Base-by-base conservation (phyloP, 2,888 invertebrate species). In the Chalcis sispes region DNA sequence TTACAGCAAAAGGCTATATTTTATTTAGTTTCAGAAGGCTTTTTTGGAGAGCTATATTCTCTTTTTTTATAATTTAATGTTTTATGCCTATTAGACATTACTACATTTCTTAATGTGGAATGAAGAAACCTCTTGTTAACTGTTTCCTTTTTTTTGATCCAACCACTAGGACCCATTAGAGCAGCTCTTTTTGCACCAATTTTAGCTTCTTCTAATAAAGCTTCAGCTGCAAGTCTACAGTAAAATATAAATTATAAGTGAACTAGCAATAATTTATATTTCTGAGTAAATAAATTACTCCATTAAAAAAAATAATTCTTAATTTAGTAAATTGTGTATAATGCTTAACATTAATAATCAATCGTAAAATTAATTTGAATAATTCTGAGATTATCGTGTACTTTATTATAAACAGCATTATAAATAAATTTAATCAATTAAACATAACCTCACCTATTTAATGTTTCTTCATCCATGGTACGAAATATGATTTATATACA, bases 141-240 rank as follows among this genome's bases (percentile, higher is more conserved):
- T n/a, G 83, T 86, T 77, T 87, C 87, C 66, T 85, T 85, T 15
- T 87, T 87, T 79, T 87, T 89, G 13, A 87, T 76, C 88, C 88
- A 88, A 20, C 88, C 88, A 78, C 85, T 88, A 1, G 88, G 88
- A 23, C 88, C 88, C 84, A 88, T 85, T 15, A 86, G 80, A 73
- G 87, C 87, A 2, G 88, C 88, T 70, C 88, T 81, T 74, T 80
- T 83, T 13, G 88, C 88, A 29, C 88, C 88, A 50, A 84, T 65
- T 75, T 87, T 87, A 0, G 88, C 88, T 79, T 88, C 88, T 77
- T 88, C 85, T 18, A 88, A 72, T 61, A 88, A 78, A 66, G 88
- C 88, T 77, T 88, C 88, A 2, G 83, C 87, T n/a, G 88, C 88
- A 40, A 88, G 79, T 72, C 88, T 87, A 25, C 32, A 75, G 73